A percentile compares a stretch with the other conserved stretches of the same genome.
Evolutionary conservation across 2,888 invertebrate genomes (phyloP).

Genomic region (Dicranocentrus wangi): DNA sequence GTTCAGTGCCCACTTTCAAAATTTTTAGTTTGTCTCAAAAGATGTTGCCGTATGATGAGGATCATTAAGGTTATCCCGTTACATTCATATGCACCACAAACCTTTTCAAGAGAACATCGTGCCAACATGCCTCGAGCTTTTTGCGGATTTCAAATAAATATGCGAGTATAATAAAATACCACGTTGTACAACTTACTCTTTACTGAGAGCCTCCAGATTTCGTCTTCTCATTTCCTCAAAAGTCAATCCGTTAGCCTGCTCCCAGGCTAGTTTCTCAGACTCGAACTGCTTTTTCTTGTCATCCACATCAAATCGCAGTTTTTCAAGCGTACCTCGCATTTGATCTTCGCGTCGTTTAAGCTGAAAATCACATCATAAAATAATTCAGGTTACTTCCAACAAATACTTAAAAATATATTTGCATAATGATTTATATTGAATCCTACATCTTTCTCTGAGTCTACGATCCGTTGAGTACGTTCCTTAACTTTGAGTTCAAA

Average conservation of each 20-base stretch:
- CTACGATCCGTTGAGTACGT: slow-evolving; percentile 95
- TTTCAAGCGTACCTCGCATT: slow-evolving; percentile 85
- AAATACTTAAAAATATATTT: not conserved
- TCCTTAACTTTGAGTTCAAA: slow-evolving; percentile 98
- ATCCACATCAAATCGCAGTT: slow-evolving; percentile 92
- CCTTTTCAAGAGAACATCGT: slow-evolving; percentile 57
- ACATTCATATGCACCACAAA: slow-evolving; percentile 59
- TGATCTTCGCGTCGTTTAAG: slow-evolving; percentile 92
- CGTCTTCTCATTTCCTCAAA: slow-evolving; percentile 90
- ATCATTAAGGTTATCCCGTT: slow-evolving; percentile 54
- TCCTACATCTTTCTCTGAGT: slow-evolving; percentile 92
- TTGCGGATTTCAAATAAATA: slow-evolving; percentile 38
- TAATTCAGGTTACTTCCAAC: not conserved
- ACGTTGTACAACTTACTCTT: slow-evolving; percentile 81
- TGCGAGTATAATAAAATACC: slow-evolving; percentile 5
- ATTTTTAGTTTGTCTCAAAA: slow-evolving; percentile 15
- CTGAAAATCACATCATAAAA: slow-evolving; percentile 73
- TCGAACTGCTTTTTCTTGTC: slow-evolving; percentile 90
- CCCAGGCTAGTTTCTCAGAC: slow-evolving; percentile 90
- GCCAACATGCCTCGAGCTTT: slow-evolving; percentile 62
- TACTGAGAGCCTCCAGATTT: slow-evolving; percentile 91
- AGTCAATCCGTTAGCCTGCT: slow-evolving; percentile 90
- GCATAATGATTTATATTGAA: no score
- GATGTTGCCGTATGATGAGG: slow-evolving; percentile 40
- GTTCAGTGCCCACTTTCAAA: slow-evolving; percentile 34